phyloP scores from a whole-genome alignment of 2,888 invertebrate genomes.

The Bedellia somnulentella region DNA sequence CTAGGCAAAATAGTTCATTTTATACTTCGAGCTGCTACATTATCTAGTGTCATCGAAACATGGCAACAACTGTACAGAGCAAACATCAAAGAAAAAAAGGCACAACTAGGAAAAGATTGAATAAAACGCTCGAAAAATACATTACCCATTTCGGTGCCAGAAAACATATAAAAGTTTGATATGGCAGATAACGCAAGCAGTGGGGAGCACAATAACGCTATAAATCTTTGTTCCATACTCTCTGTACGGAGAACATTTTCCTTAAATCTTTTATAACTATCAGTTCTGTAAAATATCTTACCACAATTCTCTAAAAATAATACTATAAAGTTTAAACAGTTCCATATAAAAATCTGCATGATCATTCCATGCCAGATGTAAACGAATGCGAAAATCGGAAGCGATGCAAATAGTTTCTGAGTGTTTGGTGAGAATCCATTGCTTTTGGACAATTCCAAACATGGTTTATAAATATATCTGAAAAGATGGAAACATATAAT shows the following conservation, averaged over 20 bases:
- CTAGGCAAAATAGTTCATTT: no score
- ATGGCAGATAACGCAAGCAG: constrained; percentile 77
- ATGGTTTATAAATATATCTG: constrained; percentile 83
- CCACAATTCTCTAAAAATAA: constrained; percentile 73
- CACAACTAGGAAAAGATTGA: constrained; percentile 18
- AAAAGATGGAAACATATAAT: constrained; percentile 25
- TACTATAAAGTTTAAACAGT: constrained; percentile 88
- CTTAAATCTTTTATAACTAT: constrained; percentile 44
- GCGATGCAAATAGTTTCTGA: constrained; percentile 71
- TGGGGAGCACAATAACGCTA: constrained; percentile 71
- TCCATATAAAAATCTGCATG: constrained; percentile 80
- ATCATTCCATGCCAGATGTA: constrained; percentile 90
- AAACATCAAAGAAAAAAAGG: constrained; percentile 22
- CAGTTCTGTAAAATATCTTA: constrained; percentile 42
- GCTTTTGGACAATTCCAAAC: constrained; percentile 28
- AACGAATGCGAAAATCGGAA: constrained; percentile 78
- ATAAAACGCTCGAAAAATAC: constrained; percentile 66
- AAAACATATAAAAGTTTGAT: constrained; percentile 88
- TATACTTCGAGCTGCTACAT: no score
- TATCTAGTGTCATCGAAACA: constrained; percentile 40
- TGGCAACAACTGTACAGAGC: constrained; percentile 46
- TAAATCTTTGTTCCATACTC: constrained; percentile 61
- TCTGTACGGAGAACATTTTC: constrained; percentile 30
- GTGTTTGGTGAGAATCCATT: constrained; percentile 28
- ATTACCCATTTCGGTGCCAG: constrained; percentile 72